A percentile compares a stretch with the other conserved stretches of the same genome.
These are phyloP conservation scores for Tragulus kanchil DNA, from an alignment of 2,113 vertebrate species.

Conservation along the genomic window DNA sequence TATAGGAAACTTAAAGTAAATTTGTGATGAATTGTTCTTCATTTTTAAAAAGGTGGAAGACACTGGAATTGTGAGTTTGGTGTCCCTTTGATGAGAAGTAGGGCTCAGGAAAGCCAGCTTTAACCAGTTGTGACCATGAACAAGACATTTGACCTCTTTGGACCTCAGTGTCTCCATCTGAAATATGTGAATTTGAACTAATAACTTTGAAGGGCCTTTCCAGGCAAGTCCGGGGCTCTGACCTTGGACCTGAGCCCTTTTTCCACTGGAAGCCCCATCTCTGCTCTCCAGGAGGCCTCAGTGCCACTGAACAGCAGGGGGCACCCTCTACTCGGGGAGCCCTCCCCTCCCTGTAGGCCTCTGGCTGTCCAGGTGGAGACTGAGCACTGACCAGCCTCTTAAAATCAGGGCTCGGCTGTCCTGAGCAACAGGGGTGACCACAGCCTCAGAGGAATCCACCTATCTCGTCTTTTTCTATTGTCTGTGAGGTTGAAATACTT, in stretches of 20 bases:
- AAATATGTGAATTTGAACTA: neutral
- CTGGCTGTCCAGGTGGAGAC: neutral
- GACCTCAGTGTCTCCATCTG: neutral
- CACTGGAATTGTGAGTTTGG: neutral
- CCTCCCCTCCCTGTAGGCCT: neutral
- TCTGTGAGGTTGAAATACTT: conserved; percentile 35
- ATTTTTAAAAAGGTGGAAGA: neutral
- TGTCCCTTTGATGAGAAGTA: neutral
- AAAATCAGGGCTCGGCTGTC: neutral
- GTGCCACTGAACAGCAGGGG: conserved; percentile 54
- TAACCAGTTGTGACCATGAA: neutral
- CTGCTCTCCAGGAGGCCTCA: neutral
- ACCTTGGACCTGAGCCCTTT: neutral
- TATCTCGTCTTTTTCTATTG: conserved; percentile 3
- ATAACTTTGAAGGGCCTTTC: neutral
- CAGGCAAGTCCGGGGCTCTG: neutral
- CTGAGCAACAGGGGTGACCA: neutral
- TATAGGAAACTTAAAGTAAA: neutral
- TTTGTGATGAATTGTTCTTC: neutral
- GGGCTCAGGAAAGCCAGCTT: neutral
- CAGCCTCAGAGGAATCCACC: neutral
- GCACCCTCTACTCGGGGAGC: neutral
- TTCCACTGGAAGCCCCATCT: neutral
- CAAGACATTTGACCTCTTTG: neutral
- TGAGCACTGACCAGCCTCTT: neutral